Evolutionary conservation across 1,140 invertebrate genomes (phyloP).

Genomic region (Microplitis demolitor): DNA sequence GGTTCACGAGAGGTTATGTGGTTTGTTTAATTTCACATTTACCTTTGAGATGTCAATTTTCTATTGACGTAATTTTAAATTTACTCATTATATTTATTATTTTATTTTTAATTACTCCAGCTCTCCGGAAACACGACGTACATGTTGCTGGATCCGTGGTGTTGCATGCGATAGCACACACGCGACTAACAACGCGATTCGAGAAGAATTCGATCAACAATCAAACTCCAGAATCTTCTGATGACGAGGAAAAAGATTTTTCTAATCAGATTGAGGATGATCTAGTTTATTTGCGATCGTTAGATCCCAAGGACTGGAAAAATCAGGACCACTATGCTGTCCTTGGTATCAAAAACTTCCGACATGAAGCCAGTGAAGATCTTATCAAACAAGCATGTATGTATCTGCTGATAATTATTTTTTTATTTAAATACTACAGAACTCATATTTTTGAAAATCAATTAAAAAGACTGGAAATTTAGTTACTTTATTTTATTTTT

Average conservation of each 20-base stretch:
- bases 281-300: constrained; percentile 80
- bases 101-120: constrained; percentile 16
- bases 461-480: background rate
- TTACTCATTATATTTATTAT: background rate
- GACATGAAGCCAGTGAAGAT: constrained; percentile 84
- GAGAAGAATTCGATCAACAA: constrained; percentile 20
- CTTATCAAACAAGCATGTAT: constrained; percentile 93
- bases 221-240: constrained; percentile 41
- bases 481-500: background rate
- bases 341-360: constrained; percentile 81
- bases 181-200: constrained; percentile 21
- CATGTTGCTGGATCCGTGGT: constrained; percentile 27
- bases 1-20: constrained; percentile 2
- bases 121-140: constrained; percentile 21
- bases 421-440: background rate
- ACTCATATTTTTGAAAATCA: no score
- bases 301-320: constrained; percentile 98
- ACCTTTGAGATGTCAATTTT: no score
- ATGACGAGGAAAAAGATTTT: constrained; percentile 65
- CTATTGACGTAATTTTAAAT: no score
- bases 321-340: constrained; percentile 97
- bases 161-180: constrained; percentile 30
- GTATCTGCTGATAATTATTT: constrained; percentile 46
- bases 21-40: background rate
- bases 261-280: constrained; percentile 77